Conservation (phyloP, 2,797 vertebrate species). For the Mallotus villosus region DNA sequence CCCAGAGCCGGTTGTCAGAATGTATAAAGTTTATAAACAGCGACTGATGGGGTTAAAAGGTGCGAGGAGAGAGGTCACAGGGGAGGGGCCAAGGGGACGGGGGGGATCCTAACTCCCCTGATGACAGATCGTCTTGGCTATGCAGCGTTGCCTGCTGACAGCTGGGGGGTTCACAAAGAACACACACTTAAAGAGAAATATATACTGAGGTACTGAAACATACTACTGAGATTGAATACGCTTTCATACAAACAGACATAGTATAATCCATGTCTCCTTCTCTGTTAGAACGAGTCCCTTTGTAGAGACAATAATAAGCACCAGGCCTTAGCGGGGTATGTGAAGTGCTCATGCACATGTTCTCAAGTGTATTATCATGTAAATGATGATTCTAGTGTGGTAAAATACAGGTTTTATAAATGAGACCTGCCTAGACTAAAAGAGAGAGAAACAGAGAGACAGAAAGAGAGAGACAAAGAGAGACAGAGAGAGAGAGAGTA, state of each 20-base stretch:
- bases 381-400: conserved; percentile 53
- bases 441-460: conserved; percentile 11
- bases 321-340: conserved; percentile 1
- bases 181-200: conserved; percentile 24
- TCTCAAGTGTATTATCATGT: conserved; percentile 49
- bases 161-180: conserved; percentile 37
- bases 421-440: conserved; percentile 31
- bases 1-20: conserved; percentile 59
- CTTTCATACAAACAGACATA: not conserved
- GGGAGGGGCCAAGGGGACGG: conserved; percentile 43
- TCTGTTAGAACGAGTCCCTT: not conserved
- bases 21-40: conserved; percentile 72
- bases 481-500: conserved; percentile 17
- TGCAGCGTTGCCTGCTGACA: conserved; percentile 43
- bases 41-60: conserved; percentile 72
- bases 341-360: conserved; percentile 33
- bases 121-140: conserved; percentile 62
- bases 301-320: not conserved
- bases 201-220: not conserved
- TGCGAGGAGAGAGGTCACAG: conserved; percentile 63
- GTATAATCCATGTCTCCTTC: not conserved
- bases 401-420: conserved; percentile 54
- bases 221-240: not conserved
- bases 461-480: conserved; percentile 21
- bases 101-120: conserved; percentile 48